Evolutionary conservation across 1,140 invertebrate genomes (phyloP).

Genomic region (Meloidogyne hapla): DNA sequence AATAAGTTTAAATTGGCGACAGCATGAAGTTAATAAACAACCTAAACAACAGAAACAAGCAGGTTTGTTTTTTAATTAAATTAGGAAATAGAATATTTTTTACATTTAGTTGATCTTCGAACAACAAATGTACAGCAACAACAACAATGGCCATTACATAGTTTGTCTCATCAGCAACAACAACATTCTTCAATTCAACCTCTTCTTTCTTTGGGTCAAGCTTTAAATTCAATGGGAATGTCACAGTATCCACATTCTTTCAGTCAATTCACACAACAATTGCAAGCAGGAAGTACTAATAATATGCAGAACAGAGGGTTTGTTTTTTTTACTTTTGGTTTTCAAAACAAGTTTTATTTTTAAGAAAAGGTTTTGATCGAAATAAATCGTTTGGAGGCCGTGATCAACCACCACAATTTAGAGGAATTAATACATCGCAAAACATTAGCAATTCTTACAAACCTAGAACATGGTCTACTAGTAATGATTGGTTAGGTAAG

Average conservation of each 20-base stretch:
- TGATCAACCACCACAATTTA: background rate
- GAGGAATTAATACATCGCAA: background rate
- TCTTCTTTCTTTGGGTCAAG: background rate
- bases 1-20: background rate
- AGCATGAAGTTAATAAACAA: background rate
- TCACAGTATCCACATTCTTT: background rate
- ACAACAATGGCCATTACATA: background rate
- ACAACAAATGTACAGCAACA: background rate
- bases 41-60: background rate
- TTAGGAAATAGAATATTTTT: no score
- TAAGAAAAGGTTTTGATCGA: background rate
- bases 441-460: background rate
- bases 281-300: no score
- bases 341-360: no score
- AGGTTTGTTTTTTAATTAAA: background rate
- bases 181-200: background rate
- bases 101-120: background rate
- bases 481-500: background rate
- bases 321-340: background rate
- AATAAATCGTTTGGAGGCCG: background rate
- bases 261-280: background rate
- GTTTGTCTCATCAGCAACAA: background rate
- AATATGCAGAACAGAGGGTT: background rate
- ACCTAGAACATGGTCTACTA: background rate
- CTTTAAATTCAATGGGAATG: slow-evolving; percentile 3